Percentiles rank a stretch among this genome's conserved stretches.
Evolutionary conservation across 2,888 invertebrate species (phyloP).

Genomic region (Phaedon cochleariae): DNA sequence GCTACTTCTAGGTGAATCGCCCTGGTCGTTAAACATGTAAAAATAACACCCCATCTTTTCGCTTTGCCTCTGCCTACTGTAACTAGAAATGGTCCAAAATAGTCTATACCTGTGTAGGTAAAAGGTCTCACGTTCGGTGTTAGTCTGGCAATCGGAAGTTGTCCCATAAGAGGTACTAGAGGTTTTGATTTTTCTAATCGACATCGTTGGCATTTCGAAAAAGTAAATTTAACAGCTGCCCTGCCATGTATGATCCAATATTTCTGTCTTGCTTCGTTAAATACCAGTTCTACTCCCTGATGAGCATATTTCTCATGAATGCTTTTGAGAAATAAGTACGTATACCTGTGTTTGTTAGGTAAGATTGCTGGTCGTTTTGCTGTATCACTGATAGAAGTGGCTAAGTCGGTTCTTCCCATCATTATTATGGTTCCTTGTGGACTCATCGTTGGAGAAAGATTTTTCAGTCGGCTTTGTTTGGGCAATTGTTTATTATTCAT

Average conservation of each 20-base stretch:
- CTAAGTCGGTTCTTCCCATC: too few relatives aligned
- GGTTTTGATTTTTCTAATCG: not conserved
- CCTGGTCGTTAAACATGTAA: constrained; percentile 9
- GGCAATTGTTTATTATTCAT: too few relatives aligned
- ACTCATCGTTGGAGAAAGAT: too few relatives aligned
- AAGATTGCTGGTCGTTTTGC: too few relatives aligned
- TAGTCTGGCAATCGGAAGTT: not conserved
- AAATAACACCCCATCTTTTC: constrained; percentile 1
- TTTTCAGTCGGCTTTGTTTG: too few relatives aligned
- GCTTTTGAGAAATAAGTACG: not conserved
- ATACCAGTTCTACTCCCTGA: not conserved
- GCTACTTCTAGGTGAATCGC: constrained; percentile 16
- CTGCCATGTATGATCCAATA: not conserved
- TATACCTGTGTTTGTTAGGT: too few relatives aligned
- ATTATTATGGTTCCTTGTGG: too few relatives aligned
- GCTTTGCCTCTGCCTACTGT: not conserved
- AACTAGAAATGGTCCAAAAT: not conserved
- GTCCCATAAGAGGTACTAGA: too few relatives aligned
- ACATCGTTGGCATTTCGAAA: too few relatives aligned
- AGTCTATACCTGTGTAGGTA: not conserved
- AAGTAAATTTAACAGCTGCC: too few relatives aligned
- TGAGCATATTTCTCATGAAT: not conserved
- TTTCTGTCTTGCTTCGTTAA: not conserved
- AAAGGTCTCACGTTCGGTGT: not conserved
- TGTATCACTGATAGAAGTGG: too few relatives aligned